Conservation (phyloP, 2,797 vertebrate species). For the Trachops cirrhosus region DNA sequence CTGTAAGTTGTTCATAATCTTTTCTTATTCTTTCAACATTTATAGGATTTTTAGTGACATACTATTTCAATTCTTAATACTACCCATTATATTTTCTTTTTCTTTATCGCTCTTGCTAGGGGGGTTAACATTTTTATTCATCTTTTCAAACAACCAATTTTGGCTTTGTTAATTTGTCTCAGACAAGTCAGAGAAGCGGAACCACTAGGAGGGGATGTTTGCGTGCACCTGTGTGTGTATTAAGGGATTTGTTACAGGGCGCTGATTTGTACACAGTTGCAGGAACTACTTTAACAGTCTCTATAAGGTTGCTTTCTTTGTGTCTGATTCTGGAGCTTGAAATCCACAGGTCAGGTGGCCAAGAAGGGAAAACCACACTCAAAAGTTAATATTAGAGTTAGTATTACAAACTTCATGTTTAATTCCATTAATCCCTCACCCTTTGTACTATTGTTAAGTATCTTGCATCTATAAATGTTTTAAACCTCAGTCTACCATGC, state of each 20-base stretch:
- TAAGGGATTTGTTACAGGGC: background rate
- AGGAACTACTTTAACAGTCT: background rate
- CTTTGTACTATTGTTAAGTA: background rate
- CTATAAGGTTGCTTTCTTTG: background rate
- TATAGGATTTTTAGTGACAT: background rate
- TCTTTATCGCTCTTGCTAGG: background rate
- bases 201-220: background rate
- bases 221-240: background rate
- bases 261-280: background rate
- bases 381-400: background rate
- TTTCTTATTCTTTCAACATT: background rate
- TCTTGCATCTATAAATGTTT: background rate
- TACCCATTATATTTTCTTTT: background rate
- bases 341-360: background rate
- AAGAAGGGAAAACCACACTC: background rate
- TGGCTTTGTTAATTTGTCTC: background rate
- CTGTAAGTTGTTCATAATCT: background rate
- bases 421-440: background rate
- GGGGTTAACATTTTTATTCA: background rate
- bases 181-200: background rate
- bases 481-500: background rate
- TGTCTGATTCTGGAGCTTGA: background rate
- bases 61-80: background rate
- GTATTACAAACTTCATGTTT: background rate
- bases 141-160: constrained; percentile 1